A percentile compares a stretch with the other conserved stretches of the same genome.
These are phyloP conservation scores for Oophaga pumilio DNA, from an alignment of 2,113 vertebrate species.

Conservation along the genomic window DNA sequence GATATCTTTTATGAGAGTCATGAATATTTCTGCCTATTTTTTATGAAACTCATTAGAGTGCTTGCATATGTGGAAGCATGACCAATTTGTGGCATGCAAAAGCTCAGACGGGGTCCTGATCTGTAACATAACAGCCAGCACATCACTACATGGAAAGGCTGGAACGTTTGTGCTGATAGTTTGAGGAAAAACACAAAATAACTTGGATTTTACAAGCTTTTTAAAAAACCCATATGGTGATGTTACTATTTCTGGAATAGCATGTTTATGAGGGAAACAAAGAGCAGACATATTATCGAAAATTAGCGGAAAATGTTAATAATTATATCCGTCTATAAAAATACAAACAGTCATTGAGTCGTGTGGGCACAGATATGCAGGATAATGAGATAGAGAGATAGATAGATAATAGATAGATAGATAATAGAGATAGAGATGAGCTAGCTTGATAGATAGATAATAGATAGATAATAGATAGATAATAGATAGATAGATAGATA, in stretches of 20 bases:
- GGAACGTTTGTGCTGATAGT: slow-evolving; percentile 23
- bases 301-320: slow-evolving; percentile 22
- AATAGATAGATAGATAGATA: neutral
- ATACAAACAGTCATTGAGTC: neutral
- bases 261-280: neutral
- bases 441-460: neutral
- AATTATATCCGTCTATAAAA: slow-evolving; percentile 5
- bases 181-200: slow-evolving; percentile 16
- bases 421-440: neutral
- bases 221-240: slow-evolving; percentile 6
- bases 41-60: slow-evolving; percentile 42
- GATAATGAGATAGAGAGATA: neutral
- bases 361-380: neutral
- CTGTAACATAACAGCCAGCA: slow-evolving; percentile 28
- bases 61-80: slow-evolving; percentile 37
- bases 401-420: neutral
- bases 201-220: slow-evolving; percentile 17
- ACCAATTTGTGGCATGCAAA: slow-evolving; percentile 36
- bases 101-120: slow-evolving; percentile 6
- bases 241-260: slow-evolving; percentile 4
- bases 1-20: slow-evolving; percentile 45
- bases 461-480: neutral
- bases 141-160: slow-evolving; percentile 22
- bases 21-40: slow-evolving; percentile 50
- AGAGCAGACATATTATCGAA: neutral